Base-by-base conservation (phyloP, 2,888 invertebrate species). In the Taenaris catops region DNA sequence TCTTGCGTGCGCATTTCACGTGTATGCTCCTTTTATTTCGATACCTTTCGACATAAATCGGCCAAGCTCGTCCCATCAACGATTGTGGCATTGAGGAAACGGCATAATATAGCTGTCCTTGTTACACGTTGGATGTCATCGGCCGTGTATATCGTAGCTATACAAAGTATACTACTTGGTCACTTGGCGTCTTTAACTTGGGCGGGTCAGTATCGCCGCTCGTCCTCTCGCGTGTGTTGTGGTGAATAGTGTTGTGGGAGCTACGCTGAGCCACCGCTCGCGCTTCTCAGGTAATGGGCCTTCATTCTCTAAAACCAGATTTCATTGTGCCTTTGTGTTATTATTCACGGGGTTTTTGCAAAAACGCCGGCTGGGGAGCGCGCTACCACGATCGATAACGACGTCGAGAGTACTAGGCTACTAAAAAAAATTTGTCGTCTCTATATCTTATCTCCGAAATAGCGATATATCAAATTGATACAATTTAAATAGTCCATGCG, bases 341-440 rank as follows among this genome's bases (percentile, higher is more conserved):
- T 44, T 52, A 17, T 17, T 8, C 66, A 63, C 57, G 25, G 17
- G 25, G 10, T 26, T 38, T 45, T 62, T 43, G 67, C 62, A 39
- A 65, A 52, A 54, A 52, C 48, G 57, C 69, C 69, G 72, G 63
- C 53, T 54, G 56, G 54, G 55, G 58, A 69, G 63, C 62, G 70
- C 70, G 66, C 67, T 64, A 49, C 60, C 46, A 44, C 83, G 84
- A 84, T 86, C 84, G 78, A 86, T 86, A 83, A 74, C 69, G 73
- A 80, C 75, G 76, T 79, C 78, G 75, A 56, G 61, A 57, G 53
- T 40, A 51, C 58, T 55, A 56, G 53, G 60, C 58, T 27, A 34
- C 54, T 38, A 37, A 38, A n/a, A n/a, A n/a, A n/a, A n/a, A n/a
- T n/a, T n/a, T n/a, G 20, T 28, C 29, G 32, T 34, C 41, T 43